phyloP scores from a whole-genome alignment of 2,797 vertebrate genomes.

The Sebastes hubbsi region DNA sequence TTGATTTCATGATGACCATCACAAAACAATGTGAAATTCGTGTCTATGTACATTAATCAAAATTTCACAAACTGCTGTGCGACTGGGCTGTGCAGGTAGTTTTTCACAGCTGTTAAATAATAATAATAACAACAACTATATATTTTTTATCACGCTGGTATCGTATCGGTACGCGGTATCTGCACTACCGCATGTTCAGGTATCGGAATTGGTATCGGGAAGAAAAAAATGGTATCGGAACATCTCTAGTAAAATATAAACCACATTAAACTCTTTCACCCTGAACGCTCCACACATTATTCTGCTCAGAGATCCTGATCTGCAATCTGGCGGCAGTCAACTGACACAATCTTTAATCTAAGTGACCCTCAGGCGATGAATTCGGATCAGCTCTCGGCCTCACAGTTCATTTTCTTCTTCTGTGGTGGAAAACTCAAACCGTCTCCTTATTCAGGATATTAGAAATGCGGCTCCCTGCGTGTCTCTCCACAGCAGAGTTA shows the following conservation, averaged over 20 bases:
- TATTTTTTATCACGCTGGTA: too few relatives aligned
- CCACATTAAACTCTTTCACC: background rate
- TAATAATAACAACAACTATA: too few relatives aligned
- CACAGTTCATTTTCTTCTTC: conserved; percentile 38
- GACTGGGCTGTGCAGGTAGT: too few relatives aligned
- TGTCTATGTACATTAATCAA: too few relatives aligned
- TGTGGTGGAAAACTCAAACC: background rate
- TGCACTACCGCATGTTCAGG: accelerated
- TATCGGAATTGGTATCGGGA: too few relatives aligned
- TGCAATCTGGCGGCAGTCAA: background rate
- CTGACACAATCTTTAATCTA: conserved; percentile 49
- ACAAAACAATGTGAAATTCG: too few relatives aligned
- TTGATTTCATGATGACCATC: too few relatives aligned
- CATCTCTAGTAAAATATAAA: background rate
- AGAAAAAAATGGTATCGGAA: too few relatives aligned
- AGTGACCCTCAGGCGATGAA: conserved; percentile 2
- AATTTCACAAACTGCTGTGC: too few relatives aligned
- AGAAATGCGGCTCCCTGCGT: conserved; percentile 16
- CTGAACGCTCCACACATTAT: background rate
- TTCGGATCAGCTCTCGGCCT: conserved; percentile 19
- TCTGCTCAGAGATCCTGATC: conserved; percentile 16
- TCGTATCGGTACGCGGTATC: accelerated
- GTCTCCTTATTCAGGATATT: conserved; percentile 51
- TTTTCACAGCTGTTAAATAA: too few relatives aligned
- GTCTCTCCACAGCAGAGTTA: conserved; percentile 25